These are phyloP conservation scores for Tineola bisselliella DNA, from an alignment of 2,888 invertebrate genomes.

Conservation along the genomic window DNA sequence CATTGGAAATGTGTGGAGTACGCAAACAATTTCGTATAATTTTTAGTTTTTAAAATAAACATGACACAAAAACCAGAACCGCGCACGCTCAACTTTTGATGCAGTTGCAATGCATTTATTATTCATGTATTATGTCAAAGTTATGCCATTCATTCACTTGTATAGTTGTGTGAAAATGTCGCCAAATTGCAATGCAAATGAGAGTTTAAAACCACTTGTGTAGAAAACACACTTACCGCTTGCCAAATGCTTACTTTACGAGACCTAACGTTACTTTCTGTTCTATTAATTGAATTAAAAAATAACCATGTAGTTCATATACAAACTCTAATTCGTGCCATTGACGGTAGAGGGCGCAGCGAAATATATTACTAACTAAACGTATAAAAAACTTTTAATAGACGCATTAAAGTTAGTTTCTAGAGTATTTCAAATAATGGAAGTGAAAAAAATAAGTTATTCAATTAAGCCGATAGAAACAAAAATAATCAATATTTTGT, in stretches of 20 bases:
- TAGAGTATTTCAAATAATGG: no score
- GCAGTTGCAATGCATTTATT: background rate
- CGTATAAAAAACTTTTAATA: no score
- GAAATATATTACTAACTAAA: no score
- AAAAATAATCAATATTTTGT: background rate
- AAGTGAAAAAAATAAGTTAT: background rate
- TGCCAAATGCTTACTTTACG: slow-evolving; percentile 7
- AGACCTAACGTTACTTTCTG: background rate
- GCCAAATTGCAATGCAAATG: slow-evolving; percentile 8
- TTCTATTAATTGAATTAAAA: background rate
- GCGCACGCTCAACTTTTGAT: background rate
- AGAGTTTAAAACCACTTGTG: background rate
- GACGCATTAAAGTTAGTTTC: no score
- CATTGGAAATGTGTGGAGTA: no score
- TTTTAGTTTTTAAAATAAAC: background rate
- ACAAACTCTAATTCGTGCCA: no score
- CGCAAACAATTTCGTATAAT: no score
- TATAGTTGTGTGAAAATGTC: slow-evolving; percentile 5
- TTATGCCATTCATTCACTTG: background rate
- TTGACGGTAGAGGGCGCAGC: no score
- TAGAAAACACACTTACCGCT: background rate
- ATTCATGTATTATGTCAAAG: slow-evolving; percentile 9
- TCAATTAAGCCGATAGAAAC: background rate
- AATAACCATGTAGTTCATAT: no score
- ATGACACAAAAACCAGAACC: background rate